Percentiles rank a stretch among this genome's conserved stretches.
phyloP scores from a whole-genome alignment of 2,113 vertebrate species.

The Anhinga anhinga region DNA sequence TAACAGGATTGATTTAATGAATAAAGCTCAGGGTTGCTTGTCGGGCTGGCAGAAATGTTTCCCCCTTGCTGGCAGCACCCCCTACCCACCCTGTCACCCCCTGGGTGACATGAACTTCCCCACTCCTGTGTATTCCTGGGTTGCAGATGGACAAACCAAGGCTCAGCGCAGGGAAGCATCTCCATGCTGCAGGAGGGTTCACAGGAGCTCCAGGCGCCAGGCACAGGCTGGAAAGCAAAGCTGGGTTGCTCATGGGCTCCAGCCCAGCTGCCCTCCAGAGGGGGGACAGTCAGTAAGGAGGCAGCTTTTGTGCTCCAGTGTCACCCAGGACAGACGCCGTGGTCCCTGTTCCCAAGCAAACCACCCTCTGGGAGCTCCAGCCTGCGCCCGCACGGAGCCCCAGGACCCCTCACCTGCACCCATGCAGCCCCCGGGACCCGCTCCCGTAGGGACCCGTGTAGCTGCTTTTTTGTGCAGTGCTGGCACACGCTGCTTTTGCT shows the following conservation, averaged over 20 bases:
- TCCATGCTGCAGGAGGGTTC: accelerated
- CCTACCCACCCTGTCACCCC: background rate
- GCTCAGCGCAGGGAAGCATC: background rate
- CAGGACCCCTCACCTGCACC: background rate
- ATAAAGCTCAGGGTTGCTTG: background rate
- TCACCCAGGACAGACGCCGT: too few relatives aligned
- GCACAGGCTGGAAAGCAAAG: background rate
- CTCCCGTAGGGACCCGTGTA: accelerated
- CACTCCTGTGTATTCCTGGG: accelerated
- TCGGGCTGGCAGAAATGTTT: accelerated
- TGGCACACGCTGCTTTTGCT: too few relatives aligned
- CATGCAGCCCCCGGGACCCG: accelerated
- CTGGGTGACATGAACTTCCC: background rate
- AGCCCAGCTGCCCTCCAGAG: background rate
- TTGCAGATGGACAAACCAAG: background rate
- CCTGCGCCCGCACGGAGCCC: background rate
- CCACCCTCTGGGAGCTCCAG: background rate
- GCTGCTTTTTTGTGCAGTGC: background rate
- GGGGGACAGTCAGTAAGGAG: background rate
- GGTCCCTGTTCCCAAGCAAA: background rate
- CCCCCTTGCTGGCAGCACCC: accelerated
- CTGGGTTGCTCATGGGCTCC: accelerated
- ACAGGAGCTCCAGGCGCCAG: background rate
- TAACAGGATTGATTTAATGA: background rate
- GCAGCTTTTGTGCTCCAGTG: accelerated